Conservation (phyloP, 2,797 vertebrate species). For the Kryptolebias ocellatus region DNA sequence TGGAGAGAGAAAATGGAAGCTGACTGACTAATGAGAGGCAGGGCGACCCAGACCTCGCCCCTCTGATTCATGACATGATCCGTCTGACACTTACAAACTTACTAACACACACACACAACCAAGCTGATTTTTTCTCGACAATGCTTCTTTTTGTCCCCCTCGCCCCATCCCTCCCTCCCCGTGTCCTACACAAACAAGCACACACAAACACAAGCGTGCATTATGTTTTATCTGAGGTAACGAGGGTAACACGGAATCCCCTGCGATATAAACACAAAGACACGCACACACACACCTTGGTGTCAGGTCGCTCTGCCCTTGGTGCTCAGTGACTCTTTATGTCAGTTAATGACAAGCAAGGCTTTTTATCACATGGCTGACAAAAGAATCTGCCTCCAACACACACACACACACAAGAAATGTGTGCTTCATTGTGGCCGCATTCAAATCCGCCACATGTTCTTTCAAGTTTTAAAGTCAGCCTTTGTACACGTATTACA, state of each 20-base stretch:
- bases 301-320: slow-evolving; percentile 82
- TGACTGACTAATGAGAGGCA: slow-evolving; percentile 70
- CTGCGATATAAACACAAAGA: slow-evolving; percentile 52
- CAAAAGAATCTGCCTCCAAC: slow-evolving; percentile 51
- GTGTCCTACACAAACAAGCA: not conserved
- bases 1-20: slow-evolving; percentile 22
- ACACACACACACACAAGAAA: not conserved
- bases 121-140: slow-evolving; percentile 39
- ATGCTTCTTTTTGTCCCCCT: slow-evolving; percentile 20
- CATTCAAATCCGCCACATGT: slow-evolving; percentile 1
- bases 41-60: slow-evolving; percentile 69
- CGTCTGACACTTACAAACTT: slow-evolving; percentile 62
- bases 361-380: slow-evolving; percentile 69
- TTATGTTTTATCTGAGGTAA: slow-evolving; percentile 45
- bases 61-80: slow-evolving; percentile 76
- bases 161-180: too few relatives aligned
- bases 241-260: slow-evolving; percentile 53
- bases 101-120: slow-evolving; percentile 14
- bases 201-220: slow-evolving; percentile 49
- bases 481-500: slow-evolving; percentile 5
- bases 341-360: slow-evolving; percentile 73
- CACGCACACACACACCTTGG: slow-evolving; percentile 50
- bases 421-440: slow-evolving; percentile 6
- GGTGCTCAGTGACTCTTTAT: slow-evolving; percentile 72
- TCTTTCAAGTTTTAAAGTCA: slow-evolving; percentile 11